Conservation (phyloP, 1,140 invertebrate genomes). For the Drosophila bocqueti region DNA sequence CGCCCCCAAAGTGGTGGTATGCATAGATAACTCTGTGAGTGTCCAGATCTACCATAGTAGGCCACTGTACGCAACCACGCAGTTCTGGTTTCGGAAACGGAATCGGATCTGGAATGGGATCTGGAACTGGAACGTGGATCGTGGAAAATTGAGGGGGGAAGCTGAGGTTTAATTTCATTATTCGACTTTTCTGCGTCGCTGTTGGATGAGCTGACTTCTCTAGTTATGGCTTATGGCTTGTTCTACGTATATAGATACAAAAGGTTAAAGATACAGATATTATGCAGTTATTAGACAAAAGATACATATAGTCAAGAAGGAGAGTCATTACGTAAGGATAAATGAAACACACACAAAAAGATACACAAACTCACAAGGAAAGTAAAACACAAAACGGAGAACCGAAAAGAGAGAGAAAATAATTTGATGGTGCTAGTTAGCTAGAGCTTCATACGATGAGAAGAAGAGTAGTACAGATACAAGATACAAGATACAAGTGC, state of each 20-base stretch:
- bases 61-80: slow-evolving; percentile 85
- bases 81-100: slow-evolving; percentile 68
- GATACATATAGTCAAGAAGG: slow-evolving; percentile 46
- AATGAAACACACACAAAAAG: slow-evolving; percentile 37
- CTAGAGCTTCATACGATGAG: slow-evolving; percentile 60
- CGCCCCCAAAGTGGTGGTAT: slow-evolving; percentile 49
- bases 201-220: slow-evolving; percentile 49
- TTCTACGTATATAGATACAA: slow-evolving; percentile 59
- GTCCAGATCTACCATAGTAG: slow-evolving; percentile 85
- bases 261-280: slow-evolving; percentile 54
- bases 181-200: slow-evolving; percentile 30
- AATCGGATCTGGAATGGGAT: slow-evolving; percentile 26
- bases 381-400: slow-evolving; percentile 31
- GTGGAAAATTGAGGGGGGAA: slow-evolving; percentile 7
- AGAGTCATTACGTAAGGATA: slow-evolving; percentile 52
- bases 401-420: slow-evolving; percentile 40
- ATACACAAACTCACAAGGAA: slow-evolving; percentile 37
- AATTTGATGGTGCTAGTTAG: slow-evolving; percentile 63
- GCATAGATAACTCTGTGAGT: slow-evolving; percentile 47
- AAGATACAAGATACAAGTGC: slow-evolving; percentile 48
- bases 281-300: slow-evolving; percentile 57
- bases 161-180: slow-evolving; percentile 20
- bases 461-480: slow-evolving; percentile 36
- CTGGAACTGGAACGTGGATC: slow-evolving; percentile 13
- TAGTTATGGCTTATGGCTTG: slow-evolving; percentile 49